phyloP scores from a whole-genome alignment of 1,140 invertebrate species.

The Conus ventricosus region DNA sequence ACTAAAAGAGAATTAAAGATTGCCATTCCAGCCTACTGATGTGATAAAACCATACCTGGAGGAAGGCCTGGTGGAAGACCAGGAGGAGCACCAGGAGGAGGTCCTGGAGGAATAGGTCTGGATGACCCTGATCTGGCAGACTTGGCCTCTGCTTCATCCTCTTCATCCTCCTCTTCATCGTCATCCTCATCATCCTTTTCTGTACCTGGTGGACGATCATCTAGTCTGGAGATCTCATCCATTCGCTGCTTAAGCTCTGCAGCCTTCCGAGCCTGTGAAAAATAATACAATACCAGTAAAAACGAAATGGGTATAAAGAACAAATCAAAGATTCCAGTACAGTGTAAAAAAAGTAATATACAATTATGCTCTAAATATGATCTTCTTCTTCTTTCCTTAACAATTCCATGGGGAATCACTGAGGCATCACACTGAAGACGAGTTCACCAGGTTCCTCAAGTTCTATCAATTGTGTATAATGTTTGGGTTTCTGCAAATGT shows the following conservation, averaged over 20 bases:
- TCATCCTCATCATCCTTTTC: slow-evolving; percentile 48
- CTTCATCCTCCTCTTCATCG: slow-evolving; percentile 55
- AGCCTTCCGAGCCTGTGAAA: slow-evolving; percentile 34
- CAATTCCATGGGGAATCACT: too few species aligned
- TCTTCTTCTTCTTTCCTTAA: too few species aligned
- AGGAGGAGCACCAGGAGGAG: slow-evolving; percentile 60
- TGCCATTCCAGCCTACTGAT: neutral
- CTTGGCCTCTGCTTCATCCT: slow-evolving; percentile 45
- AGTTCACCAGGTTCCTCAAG: too few species aligned
- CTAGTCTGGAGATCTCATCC: slow-evolving; percentile 42
- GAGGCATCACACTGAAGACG: too few species aligned
- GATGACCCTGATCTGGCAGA: slow-evolving; percentile 39
- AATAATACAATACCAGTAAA: neutral
- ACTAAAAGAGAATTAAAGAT: too few species aligned
- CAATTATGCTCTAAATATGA: too few species aligned
- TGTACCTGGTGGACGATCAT: slow-evolving; percentile 42
- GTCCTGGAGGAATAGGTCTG: slow-evolving; percentile 31
- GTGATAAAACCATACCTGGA: slow-evolving; percentile 54
- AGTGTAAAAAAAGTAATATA: too few species aligned
- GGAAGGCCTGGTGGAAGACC: slow-evolving; percentile 68
- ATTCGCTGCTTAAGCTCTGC: slow-evolving; percentile 42
- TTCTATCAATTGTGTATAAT: too few species aligned
- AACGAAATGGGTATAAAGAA: neutral
- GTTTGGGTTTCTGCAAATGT: too few species aligned
- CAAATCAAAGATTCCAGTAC: neutral